These are phyloP conservation scores for Drosophila picticornis DNA, from an alignment of 2,888 invertebrate species.

Conservation along the genomic window DNA sequence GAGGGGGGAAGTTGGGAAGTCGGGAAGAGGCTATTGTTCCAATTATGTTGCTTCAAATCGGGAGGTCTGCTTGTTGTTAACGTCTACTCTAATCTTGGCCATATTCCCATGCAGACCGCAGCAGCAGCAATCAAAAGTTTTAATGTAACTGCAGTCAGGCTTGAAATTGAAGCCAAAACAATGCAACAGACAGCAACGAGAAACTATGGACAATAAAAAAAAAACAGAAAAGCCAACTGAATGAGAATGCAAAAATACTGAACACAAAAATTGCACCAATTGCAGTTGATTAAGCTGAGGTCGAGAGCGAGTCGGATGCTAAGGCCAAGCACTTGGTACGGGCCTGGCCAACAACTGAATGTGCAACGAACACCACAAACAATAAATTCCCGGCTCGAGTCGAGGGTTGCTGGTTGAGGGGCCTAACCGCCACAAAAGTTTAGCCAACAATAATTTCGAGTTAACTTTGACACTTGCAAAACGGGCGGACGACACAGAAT, in stretches of 20 bases:
- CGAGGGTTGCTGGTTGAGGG: neutral
- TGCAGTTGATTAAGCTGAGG: constrained; percentile 76
- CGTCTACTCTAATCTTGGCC: constrained; percentile 44
- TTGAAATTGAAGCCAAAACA: constrained; percentile 69
- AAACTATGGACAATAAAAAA: constrained; percentile 26
- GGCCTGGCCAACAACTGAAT: constrained; percentile 34
- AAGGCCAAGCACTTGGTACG: constrained; percentile 5
- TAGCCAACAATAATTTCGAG: constrained; percentile 82
- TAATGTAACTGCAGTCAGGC: constrained; percentile 73
- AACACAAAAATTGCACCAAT: constrained; percentile 72
- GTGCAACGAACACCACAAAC: constrained; percentile 58
- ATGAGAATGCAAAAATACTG: constrained; percentile 69
- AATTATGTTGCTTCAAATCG: constrained; percentile 12
- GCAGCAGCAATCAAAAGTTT: constrained; percentile 72
- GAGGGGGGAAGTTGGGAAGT: neutral
- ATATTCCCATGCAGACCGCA: constrained; percentile 54
- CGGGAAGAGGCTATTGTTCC: constrained; percentile 12
- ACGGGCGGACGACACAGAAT: constrained; percentile 58
- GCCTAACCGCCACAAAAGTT: constrained; percentile 79
- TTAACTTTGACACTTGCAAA: constrained; percentile 82
- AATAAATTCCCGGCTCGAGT: constrained; percentile 58
- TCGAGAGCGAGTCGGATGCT: constrained; percentile 12
- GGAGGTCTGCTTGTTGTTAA: constrained; percentile 13
- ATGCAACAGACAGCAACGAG: constrained; percentile 44
- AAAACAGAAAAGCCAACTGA: constrained; percentile 28